Evolutionary conservation across 2,797 vertebrate species (phyloP).

Genomic region (Knipowitschia caucasica): DNA sequence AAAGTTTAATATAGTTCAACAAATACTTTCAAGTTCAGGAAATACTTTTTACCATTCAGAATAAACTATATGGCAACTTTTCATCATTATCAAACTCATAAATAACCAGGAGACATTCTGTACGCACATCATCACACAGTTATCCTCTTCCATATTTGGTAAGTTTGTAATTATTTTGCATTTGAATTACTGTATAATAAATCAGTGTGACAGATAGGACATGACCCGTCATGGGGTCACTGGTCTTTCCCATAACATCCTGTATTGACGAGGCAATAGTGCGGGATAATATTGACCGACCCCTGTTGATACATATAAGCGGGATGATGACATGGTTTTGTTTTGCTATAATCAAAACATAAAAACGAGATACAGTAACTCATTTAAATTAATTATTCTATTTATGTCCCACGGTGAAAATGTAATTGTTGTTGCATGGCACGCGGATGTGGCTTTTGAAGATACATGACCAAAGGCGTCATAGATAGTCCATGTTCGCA

Average conservation of each 20-base stretch:
- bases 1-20: too few relatives aligned
- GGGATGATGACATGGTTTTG: neutral
- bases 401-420: neutral
- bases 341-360: neutral
- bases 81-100: too few relatives aligned
- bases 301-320: neutral
- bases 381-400: neutral
- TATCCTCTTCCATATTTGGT: too few relatives aligned
- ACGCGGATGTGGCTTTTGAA: conserved; percentile 11
- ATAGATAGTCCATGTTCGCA: conserved; percentile 16
- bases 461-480: conserved; percentile 19
- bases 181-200: neutral
- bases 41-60: too few relatives aligned
- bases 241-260: neutral
- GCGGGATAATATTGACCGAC: neutral
- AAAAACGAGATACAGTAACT: neutral
- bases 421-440: conserved; percentile 2
- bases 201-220: neutral
- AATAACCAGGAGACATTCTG: too few relatives aligned
- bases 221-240: neutral
- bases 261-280: neutral
- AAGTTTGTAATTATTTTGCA: neutral
- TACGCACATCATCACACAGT: too few relatives aligned
- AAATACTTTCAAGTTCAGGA: too few relatives aligned
- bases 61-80: too few relatives aligned